A percentile compares a stretch with the other conserved stretches of the same genome.
Conservation (phyloP, 2,797 vertebrate species). For the Taeniopygia guttata region DNA sequence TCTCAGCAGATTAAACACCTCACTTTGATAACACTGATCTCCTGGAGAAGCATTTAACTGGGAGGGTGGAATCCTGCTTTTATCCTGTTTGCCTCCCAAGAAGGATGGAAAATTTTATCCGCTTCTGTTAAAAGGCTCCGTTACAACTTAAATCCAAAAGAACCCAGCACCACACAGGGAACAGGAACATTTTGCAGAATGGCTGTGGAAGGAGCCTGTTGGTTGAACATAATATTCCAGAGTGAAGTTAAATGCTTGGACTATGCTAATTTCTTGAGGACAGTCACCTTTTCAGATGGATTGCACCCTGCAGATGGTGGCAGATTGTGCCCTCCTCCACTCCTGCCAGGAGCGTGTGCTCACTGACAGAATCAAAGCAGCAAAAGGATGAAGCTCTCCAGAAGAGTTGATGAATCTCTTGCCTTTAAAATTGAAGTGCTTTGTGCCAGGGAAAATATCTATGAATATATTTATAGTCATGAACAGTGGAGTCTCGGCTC, state of each 20-base stretch:
- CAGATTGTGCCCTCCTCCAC: conserved; percentile 61
- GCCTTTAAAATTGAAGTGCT: conserved; percentile 22
- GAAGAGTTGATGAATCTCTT: conserved; percentile 24
- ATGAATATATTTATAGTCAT: conserved; percentile 48
- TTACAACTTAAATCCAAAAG: not conserved
- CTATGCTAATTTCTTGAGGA: conserved; percentile 36
- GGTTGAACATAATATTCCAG: not conserved
- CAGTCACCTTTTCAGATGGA: conserved; percentile 48
- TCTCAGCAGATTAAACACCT: not conserved
- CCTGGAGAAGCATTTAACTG: not conserved
- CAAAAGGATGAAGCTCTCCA: conserved; percentile 8
- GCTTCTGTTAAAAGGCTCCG: not conserved
- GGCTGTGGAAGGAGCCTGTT: not conserved
- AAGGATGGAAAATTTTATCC: not conserved
- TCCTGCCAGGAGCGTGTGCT: conserved; percentile 27
- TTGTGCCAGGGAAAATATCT: conserved; percentile 35
- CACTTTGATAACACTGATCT: not conserved
- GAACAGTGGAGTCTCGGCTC: not conserved
- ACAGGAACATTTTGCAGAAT: not conserved
- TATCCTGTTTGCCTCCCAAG: rapidly evolving
- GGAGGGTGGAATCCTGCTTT: not conserved
- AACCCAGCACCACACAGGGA: not conserved
- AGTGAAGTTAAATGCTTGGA: conserved; percentile 4
- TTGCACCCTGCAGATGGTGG: conserved; percentile 59
- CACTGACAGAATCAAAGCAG: conserved; percentile 33